Base-by-base conservation (phyloP, 1,140 invertebrate species). In the Plutomurus gul region DNA sequence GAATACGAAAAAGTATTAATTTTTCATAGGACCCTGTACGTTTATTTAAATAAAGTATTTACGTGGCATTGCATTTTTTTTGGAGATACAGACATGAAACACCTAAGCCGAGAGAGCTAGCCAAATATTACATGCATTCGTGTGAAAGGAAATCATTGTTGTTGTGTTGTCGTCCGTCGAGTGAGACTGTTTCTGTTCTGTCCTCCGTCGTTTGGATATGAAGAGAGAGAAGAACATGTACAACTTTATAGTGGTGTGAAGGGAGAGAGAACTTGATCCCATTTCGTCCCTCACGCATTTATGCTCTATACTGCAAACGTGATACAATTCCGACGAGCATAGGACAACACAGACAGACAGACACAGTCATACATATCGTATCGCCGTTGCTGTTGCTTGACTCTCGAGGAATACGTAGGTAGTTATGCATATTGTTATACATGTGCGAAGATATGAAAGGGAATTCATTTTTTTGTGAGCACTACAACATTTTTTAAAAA, bases 251-350 rank as follows among this genome's bases (percentile, higher is more conserved):
- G 56, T 43, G 11, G 39, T 43, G 39, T 65, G 56, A 30, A n/a
- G 56, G 18, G 56, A n/a, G 56, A 65, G 56, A 65, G 36, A 65
- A 65, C 56, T 65, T 65, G 56, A 65, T 65, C 56, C 56, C 56
- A 65, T 65, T 65, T 65, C 56, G 56, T 65, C 56, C 56, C 56
- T 65, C 56, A 65, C 56, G 56, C 56, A 65, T 65, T 65, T 65
- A 65, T 65, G 56, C 27, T 65, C 56, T 65, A 65, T 65, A 65
- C 36, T 65, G 56, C 36, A 65, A 65, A 65, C 56, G 56, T 65
- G 56, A 65, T 65, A 33, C 56, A 65, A 65, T 65, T 65, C 56
- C 36, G n/a, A n/a, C n/a, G n/a, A n/a, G 5, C 30, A 36, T 65
- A 65, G 47, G 18, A 49, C 16, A n/a, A 51, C 13, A 51, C 47